These are phyloP conservation scores for Oryzias javanicus DNA, from an alignment of 2,113 vertebrate genomes.

Conservation along the genomic window DNA sequence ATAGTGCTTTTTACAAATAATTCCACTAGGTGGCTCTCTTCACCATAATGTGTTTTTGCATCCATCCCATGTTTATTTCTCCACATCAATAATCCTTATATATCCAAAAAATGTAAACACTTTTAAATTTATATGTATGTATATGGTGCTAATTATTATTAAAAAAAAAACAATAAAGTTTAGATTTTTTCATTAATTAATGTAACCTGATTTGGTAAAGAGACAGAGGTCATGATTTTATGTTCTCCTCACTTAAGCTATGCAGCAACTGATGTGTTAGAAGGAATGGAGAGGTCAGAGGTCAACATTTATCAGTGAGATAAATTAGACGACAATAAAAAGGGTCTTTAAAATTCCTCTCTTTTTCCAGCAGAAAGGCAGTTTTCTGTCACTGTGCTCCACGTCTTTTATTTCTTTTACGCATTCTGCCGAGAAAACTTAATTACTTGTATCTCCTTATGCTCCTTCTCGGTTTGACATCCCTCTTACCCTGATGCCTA, in stretches of 20 bases:
- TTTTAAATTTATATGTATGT: no score
- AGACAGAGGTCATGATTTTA: neutral
- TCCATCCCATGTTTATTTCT: neutral
- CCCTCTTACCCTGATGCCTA: conserved; percentile 4
- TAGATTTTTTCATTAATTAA: no score
- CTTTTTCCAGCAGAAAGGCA: conserved; percentile 26
- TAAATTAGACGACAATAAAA: conserved; percentile 36
- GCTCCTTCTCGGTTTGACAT: conserved; percentile 16
- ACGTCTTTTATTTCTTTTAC: neutral
- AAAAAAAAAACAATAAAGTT: no score
- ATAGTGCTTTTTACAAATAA: conserved; percentile 6
- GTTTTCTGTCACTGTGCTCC: conserved; percentile 23
- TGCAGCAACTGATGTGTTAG: conserved; percentile 4
- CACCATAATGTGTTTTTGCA: conserved; percentile 10
- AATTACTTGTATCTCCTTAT: conserved; percentile 37
- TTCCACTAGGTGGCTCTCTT: conserved; percentile 63
- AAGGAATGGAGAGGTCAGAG: conserved; percentile 53
- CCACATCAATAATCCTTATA: no score
- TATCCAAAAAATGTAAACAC: no score
- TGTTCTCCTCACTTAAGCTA: neutral
- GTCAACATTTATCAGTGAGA: conserved; percentile 60
- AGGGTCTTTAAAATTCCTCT: conserved; percentile 3
- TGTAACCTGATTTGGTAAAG: no score
- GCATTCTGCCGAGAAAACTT: conserved; percentile 23
- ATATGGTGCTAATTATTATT: no score